These are phyloP conservation scores for Spongilla lacustris DNA, from an alignment of 37 sponge, comb jelly and placozoan genomes.

Conservation along the genomic window DNA sequence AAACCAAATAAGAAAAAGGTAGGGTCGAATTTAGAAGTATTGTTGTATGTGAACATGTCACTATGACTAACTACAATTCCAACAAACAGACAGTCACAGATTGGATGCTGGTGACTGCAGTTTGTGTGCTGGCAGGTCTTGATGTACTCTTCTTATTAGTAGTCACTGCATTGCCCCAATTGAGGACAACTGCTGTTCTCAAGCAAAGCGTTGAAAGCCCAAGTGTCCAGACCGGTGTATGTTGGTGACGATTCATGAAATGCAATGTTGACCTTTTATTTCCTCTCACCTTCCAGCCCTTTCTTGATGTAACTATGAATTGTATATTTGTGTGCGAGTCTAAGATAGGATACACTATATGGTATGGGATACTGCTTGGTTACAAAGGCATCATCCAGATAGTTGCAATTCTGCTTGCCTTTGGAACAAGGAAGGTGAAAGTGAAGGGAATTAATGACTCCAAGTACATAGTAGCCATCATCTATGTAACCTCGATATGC, in stretches of 20 bases:
- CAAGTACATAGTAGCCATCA: constrained; percentile 40
- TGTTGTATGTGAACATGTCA: not conserved
- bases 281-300: not conserved
- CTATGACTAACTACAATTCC: not conserved
- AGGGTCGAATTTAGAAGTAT: not conserved
- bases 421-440: constrained; percentile 62
- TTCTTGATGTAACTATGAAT: not conserved
- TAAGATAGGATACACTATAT: constrained; percentile 7
- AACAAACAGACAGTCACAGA: constrained; percentile 23
- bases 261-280: no score
- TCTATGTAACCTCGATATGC: constrained; percentile 55
- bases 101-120: constrained; percentile 34
- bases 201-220: no score
- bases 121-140: constrained; percentile 28
- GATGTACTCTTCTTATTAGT: constrained; percentile 32
- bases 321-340: constrained; percentile 32
- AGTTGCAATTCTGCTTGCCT: constrained; percentile 41
- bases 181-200: not conserved
- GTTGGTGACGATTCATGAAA: no score
- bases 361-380: constrained; percentile 51
- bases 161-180: constrained; percentile 6
- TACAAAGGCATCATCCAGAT: constrained; percentile 53
- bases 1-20: constrained; percentile 9
- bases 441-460: constrained; percentile 64
- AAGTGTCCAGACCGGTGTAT: no score